Conservation (phyloP, 1,140 invertebrate genomes). For the Trichogramma pretiosum region DNA sequence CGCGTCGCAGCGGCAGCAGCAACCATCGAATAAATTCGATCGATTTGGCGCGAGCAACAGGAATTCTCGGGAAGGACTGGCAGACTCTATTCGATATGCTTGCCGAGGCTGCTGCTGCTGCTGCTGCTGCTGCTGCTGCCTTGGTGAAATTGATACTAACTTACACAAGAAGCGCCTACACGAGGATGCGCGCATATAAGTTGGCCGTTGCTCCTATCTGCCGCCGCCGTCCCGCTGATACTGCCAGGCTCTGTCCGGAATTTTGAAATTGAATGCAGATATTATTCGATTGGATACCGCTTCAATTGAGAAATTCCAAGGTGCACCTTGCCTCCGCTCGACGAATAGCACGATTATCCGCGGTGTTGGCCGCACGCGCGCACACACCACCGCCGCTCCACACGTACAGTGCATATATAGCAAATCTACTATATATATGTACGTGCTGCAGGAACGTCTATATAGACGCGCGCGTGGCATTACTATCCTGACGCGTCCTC, state of each 20-base stretch:
- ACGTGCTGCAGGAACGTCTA: background rate
- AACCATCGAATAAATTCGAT: no score
- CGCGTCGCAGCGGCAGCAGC: no score
- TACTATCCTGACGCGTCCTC: no score
- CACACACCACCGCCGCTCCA: no score
- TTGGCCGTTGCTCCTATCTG: background rate
- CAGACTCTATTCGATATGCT: background rate
- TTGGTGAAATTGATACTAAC: conserved; percentile 9
- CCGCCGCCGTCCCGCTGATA: no score
- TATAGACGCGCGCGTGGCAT: background rate
- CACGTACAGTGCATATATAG: no score
- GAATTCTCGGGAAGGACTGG: background rate
- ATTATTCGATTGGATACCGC: conserved; percentile 7
- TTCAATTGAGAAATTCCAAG: conserved; percentile 9
- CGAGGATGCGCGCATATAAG: conserved; percentile 9
- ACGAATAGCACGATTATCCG: background rate
- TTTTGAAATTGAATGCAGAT: conserved; percentile 13
- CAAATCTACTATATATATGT: background rate
- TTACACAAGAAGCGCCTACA: conserved; percentile 9
- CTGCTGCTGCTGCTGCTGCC: background rate
- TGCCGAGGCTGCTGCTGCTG: background rate
- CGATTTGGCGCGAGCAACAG: no score
- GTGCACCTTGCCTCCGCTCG: background rate
- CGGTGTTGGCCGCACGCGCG: no score
- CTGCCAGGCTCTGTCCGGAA: no score